phyloP scores from a whole-genome alignment of 2,888 invertebrate species.

The Urechis unicinctus region DNA sequence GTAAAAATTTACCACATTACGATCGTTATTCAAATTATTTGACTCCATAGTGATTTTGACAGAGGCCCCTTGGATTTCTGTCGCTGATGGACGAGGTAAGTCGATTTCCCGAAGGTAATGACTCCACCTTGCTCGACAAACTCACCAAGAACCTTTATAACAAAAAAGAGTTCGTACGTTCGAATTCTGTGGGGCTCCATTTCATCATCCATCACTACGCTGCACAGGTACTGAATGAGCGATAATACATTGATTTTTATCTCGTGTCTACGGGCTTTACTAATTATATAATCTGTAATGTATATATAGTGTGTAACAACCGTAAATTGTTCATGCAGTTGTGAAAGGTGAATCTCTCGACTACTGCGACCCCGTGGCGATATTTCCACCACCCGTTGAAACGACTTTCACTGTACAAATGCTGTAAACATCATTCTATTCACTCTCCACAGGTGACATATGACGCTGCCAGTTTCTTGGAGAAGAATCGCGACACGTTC shows the following conservation, averaged over 20 bases:
- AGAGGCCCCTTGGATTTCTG: constrained; percentile 36
- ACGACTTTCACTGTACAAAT: background rate
- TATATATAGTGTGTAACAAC: too few species aligned
- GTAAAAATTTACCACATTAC: too few species aligned
- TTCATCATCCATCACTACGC: constrained; percentile 25
- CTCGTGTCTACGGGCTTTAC: too few species aligned
- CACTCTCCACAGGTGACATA: constrained; percentile 61
- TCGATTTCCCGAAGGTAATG: constrained; percentile 39
- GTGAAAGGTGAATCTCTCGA: too few species aligned
- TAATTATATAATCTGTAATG: too few species aligned
- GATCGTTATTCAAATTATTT: too few species aligned
- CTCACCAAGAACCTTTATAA: constrained; percentile 20
- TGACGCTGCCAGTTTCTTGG: constrained; percentile 69
- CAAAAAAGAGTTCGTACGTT: constrained; percentile 8
- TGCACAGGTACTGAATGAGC: constrained; percentile 16
- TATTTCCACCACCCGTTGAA: background rate
- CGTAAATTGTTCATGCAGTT: too few species aligned
- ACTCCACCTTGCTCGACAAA: constrained; percentile 39
- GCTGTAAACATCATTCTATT: background rate
- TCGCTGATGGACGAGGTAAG: constrained; percentile 45
- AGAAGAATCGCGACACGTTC: constrained; percentile 72
- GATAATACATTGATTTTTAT: background rate
- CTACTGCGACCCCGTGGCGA: constrained; percentile 33
- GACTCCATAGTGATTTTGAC: background rate
- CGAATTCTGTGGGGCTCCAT: constrained; percentile 14